phyloP scores from a whole-genome alignment of 1,140 invertebrate species.

The Dendrolimus punctatus region DNA sequence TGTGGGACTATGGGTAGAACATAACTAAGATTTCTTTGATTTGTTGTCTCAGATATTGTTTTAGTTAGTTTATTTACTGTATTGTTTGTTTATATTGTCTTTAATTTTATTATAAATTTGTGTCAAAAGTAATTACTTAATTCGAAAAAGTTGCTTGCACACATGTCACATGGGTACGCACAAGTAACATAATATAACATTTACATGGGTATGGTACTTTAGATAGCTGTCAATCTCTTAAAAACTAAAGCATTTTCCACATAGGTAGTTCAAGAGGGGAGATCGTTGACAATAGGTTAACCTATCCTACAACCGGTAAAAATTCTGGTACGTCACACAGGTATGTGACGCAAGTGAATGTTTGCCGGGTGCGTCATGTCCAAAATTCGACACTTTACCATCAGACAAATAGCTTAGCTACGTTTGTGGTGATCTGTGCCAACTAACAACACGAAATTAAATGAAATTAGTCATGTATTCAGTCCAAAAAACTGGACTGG shows the following conservation, averaged over 20 bases:
- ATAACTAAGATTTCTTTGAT: too few species aligned
- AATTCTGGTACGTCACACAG: background rate
- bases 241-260: background rate
- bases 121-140: too few species aligned
- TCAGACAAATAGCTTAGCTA: slow-evolving; percentile 26
- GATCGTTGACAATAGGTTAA: slow-evolving; percentile 24
- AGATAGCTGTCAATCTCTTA: background rate
- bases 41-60: too few species aligned
- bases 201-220: too few species aligned
- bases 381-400: slow-evolving; percentile 27
- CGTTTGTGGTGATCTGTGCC: slow-evolving; percentile 14
- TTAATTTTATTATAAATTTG: background rate
- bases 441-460: slow-evolving; percentile 1
- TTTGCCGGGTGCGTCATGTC: slow-evolving; percentile 28
- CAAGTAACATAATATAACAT: too few species aligned
- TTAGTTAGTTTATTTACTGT: too few species aligned
- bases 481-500: too few species aligned
- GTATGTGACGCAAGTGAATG: slow-evolving; percentile 35
- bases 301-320: too few species aligned
- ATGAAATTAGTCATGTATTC: too few species aligned
- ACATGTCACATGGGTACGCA: too few species aligned
- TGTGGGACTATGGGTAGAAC: too few species aligned
- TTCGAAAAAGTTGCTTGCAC: too few species aligned
- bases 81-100: background rate
- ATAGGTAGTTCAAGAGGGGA: slow-evolving; percentile 4